Evolutionary conservation across 2,888 invertebrate species (phyloP).

Genomic region (Leptarthrus brevirostris): DNA sequence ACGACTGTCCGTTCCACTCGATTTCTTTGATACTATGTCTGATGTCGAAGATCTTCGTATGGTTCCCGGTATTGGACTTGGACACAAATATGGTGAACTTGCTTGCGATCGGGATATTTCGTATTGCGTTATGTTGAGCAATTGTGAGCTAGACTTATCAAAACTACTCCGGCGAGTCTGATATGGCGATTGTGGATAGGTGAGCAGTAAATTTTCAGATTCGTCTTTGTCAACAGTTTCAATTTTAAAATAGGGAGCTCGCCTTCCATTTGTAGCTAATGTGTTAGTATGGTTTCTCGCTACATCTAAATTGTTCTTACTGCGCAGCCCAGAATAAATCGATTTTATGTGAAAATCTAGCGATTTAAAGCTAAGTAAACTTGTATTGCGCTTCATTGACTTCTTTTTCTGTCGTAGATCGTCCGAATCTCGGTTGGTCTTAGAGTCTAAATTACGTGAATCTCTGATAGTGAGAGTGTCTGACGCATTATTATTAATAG

Average conservation of each 20-base stretch:
- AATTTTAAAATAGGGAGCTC: constrained; percentile 63
- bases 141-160: constrained; percentile 59
- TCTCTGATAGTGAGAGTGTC: constrained; percentile 43
- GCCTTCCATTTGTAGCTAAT: constrained; percentile 56
- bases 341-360: constrained; percentile 66
- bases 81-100: constrained; percentile 64
- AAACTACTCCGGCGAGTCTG: constrained; percentile 62
- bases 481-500: constrained; percentile 59
- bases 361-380: constrained; percentile 65
- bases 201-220: constrained; percentile 61
- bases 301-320: constrained; percentile 54
- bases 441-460: constrained; percentile 28
- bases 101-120: constrained; percentile 60
- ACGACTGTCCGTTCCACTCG: constrained; percentile 58
- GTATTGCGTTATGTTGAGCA: constrained; percentile 60
- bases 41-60: constrained; percentile 67
- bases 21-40: constrained; percentile 61
- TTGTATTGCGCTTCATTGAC: constrained; percentile 56
- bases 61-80: constrained; percentile 59
- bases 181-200: constrained; percentile 63
- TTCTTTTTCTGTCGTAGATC: constrained; percentile 47
- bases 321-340: constrained; percentile 63
- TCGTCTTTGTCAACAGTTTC: constrained; percentile 64
- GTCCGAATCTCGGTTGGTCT: background rate
- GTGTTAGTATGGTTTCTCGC: constrained; percentile 17